Conservation (phyloP, 2,888 invertebrate genomes). For the Yponomeuta plumbellus region DNA sequence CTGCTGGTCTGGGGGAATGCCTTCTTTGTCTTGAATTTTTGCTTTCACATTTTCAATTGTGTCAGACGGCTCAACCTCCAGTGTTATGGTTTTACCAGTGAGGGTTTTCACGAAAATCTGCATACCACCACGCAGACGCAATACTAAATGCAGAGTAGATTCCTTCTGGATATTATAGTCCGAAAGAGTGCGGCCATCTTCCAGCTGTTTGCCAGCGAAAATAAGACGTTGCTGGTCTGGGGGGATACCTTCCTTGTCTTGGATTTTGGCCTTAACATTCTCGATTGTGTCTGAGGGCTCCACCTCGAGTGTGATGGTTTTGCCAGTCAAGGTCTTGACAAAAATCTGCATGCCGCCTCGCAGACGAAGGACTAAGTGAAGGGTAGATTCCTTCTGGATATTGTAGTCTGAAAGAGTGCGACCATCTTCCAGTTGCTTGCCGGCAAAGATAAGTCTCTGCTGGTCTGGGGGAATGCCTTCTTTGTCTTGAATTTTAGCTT, state of each 20-base stretch:
- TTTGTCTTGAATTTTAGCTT: slow-evolving; percentile 35
- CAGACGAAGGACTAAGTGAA: slow-evolving; percentile 32
- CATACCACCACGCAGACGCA: slow-evolving; percentile 27
- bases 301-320: slow-evolving; percentile 26
- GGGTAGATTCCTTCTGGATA: slow-evolving; percentile 36
- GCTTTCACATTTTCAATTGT: slow-evolving; percentile 27
- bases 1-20: slow-evolving; percentile 27
- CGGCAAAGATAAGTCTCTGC: slow-evolving; percentile 33
- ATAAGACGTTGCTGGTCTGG: slow-evolving; percentile 30
- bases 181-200: slow-evolving; percentile 29
- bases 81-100: slow-evolving; percentile 26
- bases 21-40: slow-evolving; percentile 27
- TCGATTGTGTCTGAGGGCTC: slow-evolving; percentile 27
- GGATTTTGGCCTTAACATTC: slow-evolving; percentile 29
- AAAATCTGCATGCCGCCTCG: slow-evolving; percentile 32
- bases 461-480: slow-evolving; percentile 37
- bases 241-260: slow-evolving; percentile 30
- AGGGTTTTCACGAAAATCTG: slow-evolving; percentile 27
- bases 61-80: slow-evolving; percentile 26
- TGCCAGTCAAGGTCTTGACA: slow-evolving; percentile 27
- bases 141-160: slow-evolving; percentile 25
- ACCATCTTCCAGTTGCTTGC: slow-evolving; percentile 35
- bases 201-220: slow-evolving; percentile 29
- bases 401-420: slow-evolving; percentile 34
- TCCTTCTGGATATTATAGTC: slow-evolving; percentile 31